Percentiles rank a stretch among this genome's conserved stretches.
phyloP scores from a whole-genome alignment of 2,113 vertebrate species.

The Larimichthys crocea region DNA sequence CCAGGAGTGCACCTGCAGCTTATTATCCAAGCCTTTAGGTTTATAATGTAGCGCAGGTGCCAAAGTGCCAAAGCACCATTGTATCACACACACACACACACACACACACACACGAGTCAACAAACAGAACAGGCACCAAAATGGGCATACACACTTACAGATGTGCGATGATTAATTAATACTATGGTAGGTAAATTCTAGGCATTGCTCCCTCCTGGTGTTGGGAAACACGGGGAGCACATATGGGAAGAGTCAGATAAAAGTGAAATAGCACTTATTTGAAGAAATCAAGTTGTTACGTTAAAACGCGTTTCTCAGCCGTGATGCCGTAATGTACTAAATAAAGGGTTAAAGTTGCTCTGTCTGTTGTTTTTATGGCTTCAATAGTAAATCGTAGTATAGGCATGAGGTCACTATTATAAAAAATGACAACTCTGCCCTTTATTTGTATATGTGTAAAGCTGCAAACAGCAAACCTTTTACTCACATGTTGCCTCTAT shows the following conservation, averaged over 20 bases:
- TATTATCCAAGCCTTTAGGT: slow-evolving; percentile 86
- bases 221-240: slow-evolving; percentile 57
- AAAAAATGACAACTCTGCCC: too few species aligned
- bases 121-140: slow-evolving; percentile 62
- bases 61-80: slow-evolving; percentile 76
- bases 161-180: slow-evolving; percentile 78
- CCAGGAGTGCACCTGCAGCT: slow-evolving; percentile 89
- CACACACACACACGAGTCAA: slow-evolving; percentile 47
- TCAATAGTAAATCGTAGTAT: too few species aligned
- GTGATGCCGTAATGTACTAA: not conserved
- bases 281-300: not conserved
- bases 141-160: slow-evolving; percentile 72
- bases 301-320: not conserved
- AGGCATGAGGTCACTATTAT: too few species aligned
- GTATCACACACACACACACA: slow-evolving; percentile 40
- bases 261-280: slow-evolving; percentile 7
- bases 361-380: not conserved
- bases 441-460: too few species aligned
- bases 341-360: not conserved
- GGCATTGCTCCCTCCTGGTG: slow-evolving; percentile 56
- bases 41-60: slow-evolving; percentile 91
- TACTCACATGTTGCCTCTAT: too few species aligned
- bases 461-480: too few species aligned
- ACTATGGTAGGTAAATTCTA: slow-evolving; percentile 48
- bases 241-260: slow-evolving; percentile 28